These are phyloP conservation scores for Lochmaea crataegi DNA, from an alignment of 2,888 invertebrate species.

Conservation along the genomic window DNA sequence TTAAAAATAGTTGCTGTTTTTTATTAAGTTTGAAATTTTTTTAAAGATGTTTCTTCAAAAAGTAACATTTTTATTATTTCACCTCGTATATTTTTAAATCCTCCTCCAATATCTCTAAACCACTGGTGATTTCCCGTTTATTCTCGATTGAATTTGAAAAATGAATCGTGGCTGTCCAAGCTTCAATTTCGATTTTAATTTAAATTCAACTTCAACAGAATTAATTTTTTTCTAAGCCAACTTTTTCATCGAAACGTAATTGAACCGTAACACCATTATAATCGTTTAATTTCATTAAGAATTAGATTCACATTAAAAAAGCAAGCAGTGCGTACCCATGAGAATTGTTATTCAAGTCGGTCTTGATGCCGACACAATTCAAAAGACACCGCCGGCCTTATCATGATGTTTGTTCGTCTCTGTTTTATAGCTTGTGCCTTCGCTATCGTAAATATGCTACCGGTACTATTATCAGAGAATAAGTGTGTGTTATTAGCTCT, in stretches of 20 bases:
- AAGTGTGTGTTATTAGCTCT: constrained; percentile 16
- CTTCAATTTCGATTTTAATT: background rate
- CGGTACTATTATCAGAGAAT: constrained; percentile 21
- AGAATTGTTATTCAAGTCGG: constrained; percentile 16
- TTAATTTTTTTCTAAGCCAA: background rate
- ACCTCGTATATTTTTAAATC: background rate
- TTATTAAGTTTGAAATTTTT: too few relatives aligned
- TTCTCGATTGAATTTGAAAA: background rate
- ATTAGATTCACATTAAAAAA: constrained; percentile 21
- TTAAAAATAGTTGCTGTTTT: too few relatives aligned
- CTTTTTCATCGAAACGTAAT: background rate
- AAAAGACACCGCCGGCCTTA: constrained; percentile 39
- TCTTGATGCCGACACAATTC: constrained; percentile 13
- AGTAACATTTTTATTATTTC: too few relatives aligned
- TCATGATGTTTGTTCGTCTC: constrained; percentile 23
- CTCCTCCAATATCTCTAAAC: too few relatives aligned
- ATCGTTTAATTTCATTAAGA: constrained; percentile 13
- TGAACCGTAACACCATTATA: background rate
- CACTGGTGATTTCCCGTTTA: too few relatives aligned
- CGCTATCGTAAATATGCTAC: constrained; percentile 34
- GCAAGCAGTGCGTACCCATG: constrained; percentile 4
- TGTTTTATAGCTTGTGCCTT: constrained; percentile 28
- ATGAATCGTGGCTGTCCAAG: background rate
- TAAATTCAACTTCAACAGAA: background rate
- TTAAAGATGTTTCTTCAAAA: too few relatives aligned